Percentiles rank a stretch among this genome's conserved stretches.
Conservation (phyloP, 1,140 invertebrate species). For the Neomicropteryx cornuta region DNA sequence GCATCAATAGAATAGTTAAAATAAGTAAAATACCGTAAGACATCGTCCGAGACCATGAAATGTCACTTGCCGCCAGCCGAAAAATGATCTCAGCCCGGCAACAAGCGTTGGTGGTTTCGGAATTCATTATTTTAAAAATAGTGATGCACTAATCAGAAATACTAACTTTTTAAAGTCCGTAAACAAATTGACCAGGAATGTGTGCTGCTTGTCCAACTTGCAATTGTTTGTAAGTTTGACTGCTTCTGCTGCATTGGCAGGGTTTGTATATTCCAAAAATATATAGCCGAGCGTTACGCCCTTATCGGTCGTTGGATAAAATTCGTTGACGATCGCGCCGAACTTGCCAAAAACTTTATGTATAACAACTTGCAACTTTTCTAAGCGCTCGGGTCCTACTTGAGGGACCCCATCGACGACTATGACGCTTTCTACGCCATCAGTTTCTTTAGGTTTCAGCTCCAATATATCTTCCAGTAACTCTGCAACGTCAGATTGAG, state of each 20-base stretch:
- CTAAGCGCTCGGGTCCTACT: slow-evolving; percentile 82
- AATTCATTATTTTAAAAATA: too few relatives aligned
- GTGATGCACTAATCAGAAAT: too few relatives aligned
- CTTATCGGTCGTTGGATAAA: slow-evolving; percentile 73
- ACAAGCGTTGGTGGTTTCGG: too few relatives aligned
- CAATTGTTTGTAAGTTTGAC: slow-evolving; percentile 83
- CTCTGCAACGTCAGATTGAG: slow-evolving; percentile 58
- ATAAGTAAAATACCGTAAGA: too few relatives aligned
- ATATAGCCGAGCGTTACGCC: slow-evolving; percentile 88
- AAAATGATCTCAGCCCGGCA: too few relatives aligned
- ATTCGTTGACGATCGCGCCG: slow-evolving; percentile 82
- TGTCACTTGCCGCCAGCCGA: too few relatives aligned
- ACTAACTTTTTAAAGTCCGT: slow-evolving; percentile 90
- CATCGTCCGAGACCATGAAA: too few relatives aligned
- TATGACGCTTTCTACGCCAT: slow-evolving; percentile 92
- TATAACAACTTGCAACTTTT: slow-evolving; percentile 89
- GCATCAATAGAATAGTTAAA: too few relatives aligned
- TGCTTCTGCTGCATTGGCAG: slow-evolving; percentile 73
- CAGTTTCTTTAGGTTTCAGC: slow-evolving; percentile 83
- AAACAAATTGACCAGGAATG: slow-evolving; percentile 91
- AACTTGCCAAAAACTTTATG: slow-evolving; percentile 87
- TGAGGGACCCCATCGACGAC: slow-evolving; percentile 94
- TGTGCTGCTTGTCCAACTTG: slow-evolving; percentile 93
- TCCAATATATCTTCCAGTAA: slow-evolving; percentile 77
- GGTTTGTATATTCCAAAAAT: slow-evolving; percentile 84